These are phyloP conservation scores for Neocrepidodera transversa DNA, from an alignment of 2,888 invertebrate species.

Conservation along the genomic window DNA sequence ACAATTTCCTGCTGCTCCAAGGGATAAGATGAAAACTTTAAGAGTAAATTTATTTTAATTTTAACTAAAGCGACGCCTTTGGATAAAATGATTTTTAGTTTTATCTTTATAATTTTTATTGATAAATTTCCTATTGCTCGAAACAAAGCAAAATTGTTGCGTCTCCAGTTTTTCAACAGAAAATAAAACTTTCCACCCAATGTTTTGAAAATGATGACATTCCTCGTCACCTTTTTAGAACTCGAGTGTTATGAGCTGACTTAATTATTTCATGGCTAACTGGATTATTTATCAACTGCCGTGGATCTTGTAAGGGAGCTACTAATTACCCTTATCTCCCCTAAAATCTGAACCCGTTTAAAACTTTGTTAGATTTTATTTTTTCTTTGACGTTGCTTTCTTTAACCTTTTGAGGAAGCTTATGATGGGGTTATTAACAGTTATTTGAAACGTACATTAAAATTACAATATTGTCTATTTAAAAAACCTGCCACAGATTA, in stretches of 20 bases:
- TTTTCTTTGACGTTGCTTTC: slow-evolving; percentile 1
- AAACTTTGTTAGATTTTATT: slow-evolving; percentile 8
- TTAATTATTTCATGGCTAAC: slow-evolving; percentile 16
- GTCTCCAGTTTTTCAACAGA: neutral
- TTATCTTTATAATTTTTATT: too few species aligned
- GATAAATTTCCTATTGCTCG: too few species aligned
- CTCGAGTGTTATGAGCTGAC: slow-evolving; percentile 7
- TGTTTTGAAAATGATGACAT: neutral
- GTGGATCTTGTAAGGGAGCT: slow-evolving; percentile 14
- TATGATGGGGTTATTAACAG: neutral
- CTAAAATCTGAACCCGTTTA: slow-evolving; percentile 2
- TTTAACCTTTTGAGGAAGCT: neutral
- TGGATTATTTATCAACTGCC: slow-evolving; percentile 14
- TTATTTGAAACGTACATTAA: too few species aligned
- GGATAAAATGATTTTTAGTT: too few species aligned
- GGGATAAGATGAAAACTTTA: too few species aligned
- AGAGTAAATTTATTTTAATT: too few species aligned
- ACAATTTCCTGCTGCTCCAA: too few species aligned
- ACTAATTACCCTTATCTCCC: slow-evolving; percentile 16
- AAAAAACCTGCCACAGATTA: too few species aligned
- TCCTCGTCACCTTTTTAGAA: slow-evolving; percentile 12
- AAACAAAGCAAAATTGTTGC: slow-evolving; percentile 1
- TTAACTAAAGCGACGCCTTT: too few species aligned
- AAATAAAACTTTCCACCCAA: slow-evolving; percentile 9
- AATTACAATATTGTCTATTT: too few species aligned